Percentiles rank a stretch among this genome's conserved stretches.
phyloP scores from a whole-genome alignment of 1,140 invertebrate species.

The Bombus consobrinus region DNA sequence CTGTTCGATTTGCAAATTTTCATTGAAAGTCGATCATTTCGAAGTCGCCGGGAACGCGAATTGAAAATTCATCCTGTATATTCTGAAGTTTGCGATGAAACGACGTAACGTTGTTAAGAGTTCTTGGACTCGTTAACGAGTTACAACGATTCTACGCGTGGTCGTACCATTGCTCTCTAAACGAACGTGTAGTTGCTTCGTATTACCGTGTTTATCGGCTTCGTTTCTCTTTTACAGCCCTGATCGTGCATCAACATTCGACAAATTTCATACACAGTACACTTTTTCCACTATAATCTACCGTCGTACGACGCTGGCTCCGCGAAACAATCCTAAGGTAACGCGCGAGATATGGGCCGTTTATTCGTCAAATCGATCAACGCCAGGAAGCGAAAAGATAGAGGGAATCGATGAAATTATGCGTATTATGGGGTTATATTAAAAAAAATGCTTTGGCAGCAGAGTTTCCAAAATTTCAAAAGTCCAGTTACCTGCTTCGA shows the following conservation, averaged over 20 bases:
- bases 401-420: too few relatives aligned
- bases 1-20: conserved; percentile 1
- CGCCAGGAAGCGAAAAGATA: too few relatives aligned
- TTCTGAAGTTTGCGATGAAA: too few relatives aligned
- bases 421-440: too few relatives aligned
- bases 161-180: neutral
- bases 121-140: conserved; percentile 37
- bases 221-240: neutral
- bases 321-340: too few relatives aligned
- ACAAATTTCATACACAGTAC: neutral
- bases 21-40: neutral
- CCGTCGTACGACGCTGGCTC: too few relatives aligned
- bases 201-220: neutral
- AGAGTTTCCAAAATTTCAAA: too few relatives aligned
- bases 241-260: neutral
- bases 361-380: too few relatives aligned
- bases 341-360: too few relatives aligned
- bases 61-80: neutral
- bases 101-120: conserved; percentile 24
- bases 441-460: too few relatives aligned
- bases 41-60: neutral
- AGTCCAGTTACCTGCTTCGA: too few relatives aligned
- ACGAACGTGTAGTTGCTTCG: neutral
- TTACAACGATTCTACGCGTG: neutral
- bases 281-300: neutral